These are phyloP conservation scores for Cephus sareptanus DNA, from an alignment of 2,888 invertebrate species.

Conservation along the genomic window DNA sequence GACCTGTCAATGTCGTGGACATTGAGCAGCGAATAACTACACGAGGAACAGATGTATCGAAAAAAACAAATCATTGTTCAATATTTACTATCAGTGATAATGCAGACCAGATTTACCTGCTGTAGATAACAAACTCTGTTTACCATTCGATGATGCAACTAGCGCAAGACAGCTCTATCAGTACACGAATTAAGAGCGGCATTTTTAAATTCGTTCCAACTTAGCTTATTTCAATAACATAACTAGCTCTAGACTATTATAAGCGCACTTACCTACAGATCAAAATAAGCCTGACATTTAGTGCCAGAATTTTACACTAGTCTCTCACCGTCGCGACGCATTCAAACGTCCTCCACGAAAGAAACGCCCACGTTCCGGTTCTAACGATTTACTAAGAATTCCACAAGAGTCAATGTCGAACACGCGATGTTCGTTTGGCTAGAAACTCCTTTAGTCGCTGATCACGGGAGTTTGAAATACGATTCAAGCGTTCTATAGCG, in stretches of 20 bases:
- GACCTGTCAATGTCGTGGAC: neutral
- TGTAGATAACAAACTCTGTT: neutral
- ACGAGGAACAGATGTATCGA: neutral
- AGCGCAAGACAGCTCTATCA: conserved; percentile 26
- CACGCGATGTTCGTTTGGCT: no score
- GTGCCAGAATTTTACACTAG: neutral
- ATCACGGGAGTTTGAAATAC: no score
- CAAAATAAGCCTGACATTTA: neutral
- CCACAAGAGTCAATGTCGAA: no score
- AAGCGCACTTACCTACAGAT: neutral
- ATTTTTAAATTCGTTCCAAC: no score
- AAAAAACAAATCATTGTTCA: neutral
- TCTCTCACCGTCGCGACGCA: no score
- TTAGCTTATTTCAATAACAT: no score
- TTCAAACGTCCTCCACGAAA: no score
- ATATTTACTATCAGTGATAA: neutral
- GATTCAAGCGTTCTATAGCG: no score
- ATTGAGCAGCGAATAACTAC: neutral
- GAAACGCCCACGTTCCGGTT: no score
- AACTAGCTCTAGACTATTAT: no score
- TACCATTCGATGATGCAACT: conserved; percentile 32
- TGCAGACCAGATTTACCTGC: neutral
- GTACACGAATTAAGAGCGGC: conserved; percentile 23
- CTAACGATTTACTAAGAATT: no score
- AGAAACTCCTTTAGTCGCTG: no score